Conservation (phyloP, 2,888 invertebrate genomes). For the Hypena proboscidalis region DNA sequence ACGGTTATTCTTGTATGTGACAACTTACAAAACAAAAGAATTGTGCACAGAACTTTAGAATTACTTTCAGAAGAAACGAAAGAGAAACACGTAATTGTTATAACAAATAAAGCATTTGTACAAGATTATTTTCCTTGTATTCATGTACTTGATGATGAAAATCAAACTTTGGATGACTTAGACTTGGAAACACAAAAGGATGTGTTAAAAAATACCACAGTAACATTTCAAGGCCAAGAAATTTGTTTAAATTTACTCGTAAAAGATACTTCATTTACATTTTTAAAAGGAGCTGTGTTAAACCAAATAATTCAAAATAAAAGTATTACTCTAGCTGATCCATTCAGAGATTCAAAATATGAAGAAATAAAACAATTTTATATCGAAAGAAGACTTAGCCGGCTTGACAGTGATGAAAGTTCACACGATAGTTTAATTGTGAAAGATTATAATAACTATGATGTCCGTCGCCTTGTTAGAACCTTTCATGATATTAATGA, state of each 20-base stretch:
- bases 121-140: background rate
- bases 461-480: conserved; percentile 1
- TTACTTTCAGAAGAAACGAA: background rate
- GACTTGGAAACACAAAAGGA: background rate
- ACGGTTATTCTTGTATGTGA: conserved; percentile 2
- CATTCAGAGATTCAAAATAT: conserved; percentile 8
- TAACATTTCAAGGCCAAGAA: conserved; percentile 8
- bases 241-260: conserved; percentile 4
- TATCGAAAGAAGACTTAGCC: conserved; percentile 14
- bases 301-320: conserved; percentile 11
- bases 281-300: conserved; percentile 5
- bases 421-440: background rate
- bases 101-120: conserved; percentile 2
- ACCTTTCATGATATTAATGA: background rate
- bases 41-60: background rate
- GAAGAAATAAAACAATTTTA: conserved; percentile 15
- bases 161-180: conserved; percentile 4
- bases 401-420: background rate
- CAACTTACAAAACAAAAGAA: background rate
- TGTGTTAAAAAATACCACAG: conserved; percentile 1
- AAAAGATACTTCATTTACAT: background rate
- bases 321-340: conserved; percentile 9
- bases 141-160: background rate
- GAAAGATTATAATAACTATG: conserved; percentile 5
- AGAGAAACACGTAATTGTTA: conserved; percentile 3